These are phyloP conservation scores for Parazoanthus darwini DNA, from an alignment of 92 coral and sea anemone genomes.

Conservation along the genomic window DNA sequence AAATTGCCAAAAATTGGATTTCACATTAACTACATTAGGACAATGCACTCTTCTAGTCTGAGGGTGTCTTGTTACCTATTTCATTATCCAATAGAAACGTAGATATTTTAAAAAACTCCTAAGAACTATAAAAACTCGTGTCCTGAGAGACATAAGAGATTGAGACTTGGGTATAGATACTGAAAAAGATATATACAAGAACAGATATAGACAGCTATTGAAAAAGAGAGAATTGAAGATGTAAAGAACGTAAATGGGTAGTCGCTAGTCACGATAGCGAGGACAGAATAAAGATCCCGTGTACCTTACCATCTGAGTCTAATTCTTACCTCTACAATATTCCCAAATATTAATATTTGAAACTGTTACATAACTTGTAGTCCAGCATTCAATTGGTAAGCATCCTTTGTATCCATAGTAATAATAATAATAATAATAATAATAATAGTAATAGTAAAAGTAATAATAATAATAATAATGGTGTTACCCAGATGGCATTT, in stretches of 20 bases:
- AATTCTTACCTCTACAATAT: no score
- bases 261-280: neutral
- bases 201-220: constrained; percentile 5
- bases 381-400: no score
- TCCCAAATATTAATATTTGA: no score
- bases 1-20: neutral
- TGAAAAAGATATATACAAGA: constrained; percentile 6
- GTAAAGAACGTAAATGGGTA: neutral
- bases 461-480: no score
- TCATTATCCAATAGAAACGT: constrained; percentile 22
- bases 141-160: constrained; percentile 4
- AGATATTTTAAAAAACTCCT: constrained; percentile 19
- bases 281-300: no score
- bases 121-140: constrained; percentile 14
- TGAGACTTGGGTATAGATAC: constrained; percentile 1
- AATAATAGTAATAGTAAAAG: no score
- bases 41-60: neutral
- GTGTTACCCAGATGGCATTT: no score
- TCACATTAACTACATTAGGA: neutral
- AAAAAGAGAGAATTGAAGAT: constrained; percentile 17
- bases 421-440: no score
- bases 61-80: neutral
- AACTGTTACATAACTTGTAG: no score
- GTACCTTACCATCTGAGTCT: no score
- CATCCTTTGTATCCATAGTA: no score